Conservation (phyloP, 2,113 vertebrate genomes). For the Chrysemys picta region DNA sequence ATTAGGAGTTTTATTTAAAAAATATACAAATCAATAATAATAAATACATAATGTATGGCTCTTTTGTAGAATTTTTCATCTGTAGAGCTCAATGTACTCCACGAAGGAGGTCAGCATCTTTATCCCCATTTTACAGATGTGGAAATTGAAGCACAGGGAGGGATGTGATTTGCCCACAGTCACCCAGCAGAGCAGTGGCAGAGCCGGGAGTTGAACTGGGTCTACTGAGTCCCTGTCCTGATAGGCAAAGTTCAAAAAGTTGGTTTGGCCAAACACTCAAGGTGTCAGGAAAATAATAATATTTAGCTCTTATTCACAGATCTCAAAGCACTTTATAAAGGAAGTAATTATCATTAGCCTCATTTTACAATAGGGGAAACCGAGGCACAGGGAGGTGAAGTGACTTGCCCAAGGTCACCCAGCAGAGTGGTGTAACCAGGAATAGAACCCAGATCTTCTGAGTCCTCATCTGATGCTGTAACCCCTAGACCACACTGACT, state of each 20-base stretch:
- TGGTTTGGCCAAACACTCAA: neutral
- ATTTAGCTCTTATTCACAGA: neutral
- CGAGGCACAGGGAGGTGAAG: neutral
- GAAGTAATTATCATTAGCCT: neutral
- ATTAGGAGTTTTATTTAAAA: neutral
- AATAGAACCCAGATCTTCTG: neutral
- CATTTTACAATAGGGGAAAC: neutral
- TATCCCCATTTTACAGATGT: neutral
- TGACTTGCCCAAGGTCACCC: neutral
- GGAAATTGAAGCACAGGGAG: neutral
- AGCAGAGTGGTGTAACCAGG: neutral
- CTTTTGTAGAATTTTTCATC: neutral
- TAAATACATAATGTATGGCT: neutral
- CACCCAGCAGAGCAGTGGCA: neutral
- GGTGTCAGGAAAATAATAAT: neutral
- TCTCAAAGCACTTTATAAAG: neutral
- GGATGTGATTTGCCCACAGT: neutral
- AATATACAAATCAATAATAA: neutral
- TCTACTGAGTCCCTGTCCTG: neutral
- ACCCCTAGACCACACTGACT: accelerated
- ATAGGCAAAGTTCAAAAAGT: neutral
- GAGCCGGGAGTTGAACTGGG: neutral
- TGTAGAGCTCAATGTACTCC: neutral
- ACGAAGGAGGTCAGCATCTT: neutral
- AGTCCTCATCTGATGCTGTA: neutral